Base-by-base conservation (phyloP, 2,797 vertebrate genomes). In the Poecilia gillii region DNA sequence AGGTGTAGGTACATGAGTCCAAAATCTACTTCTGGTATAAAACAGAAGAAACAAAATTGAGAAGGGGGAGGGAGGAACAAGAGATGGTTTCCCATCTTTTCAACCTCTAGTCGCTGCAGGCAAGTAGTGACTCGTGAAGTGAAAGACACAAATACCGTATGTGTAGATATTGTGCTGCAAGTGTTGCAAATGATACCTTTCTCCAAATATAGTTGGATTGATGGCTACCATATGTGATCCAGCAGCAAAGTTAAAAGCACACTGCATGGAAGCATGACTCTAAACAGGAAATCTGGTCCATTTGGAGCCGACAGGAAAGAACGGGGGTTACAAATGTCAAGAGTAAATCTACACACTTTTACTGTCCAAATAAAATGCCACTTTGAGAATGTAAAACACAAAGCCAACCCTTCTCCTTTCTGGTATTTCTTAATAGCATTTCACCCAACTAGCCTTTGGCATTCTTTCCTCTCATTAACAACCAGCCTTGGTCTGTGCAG, bases 381-480 rank as follows among this genome's bases (percentile, higher is more conserved):
- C 11, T 57, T 81, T 57, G 76, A 53, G 55, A 76, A 59, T 53
- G 80, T 74, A 28, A 83, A 81, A 78, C 55, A 66, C 68, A 18
- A 80, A 84, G 55, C 49, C 45, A 23, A 51, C 59, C 75, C 45
- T 66, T 77, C 62, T 18, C 25, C 28, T 81, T 46, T 73, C 71
- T 77, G 78, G 68, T 78, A 84, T 77, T 72, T 53, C 55, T 39
- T 79, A 59, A 73, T 78, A 31, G 28, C 12, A 31, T 59, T 82
- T 77, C 47, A 64, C 45, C 43, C 16, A 8, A 47, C 55, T 71
- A 49, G 64, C 39, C 12, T 7, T 74, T 81, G 46, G 39, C 77
- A 36, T 64, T 78, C 46, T 49, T 72, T 78, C 36, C 39, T 33
- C 55, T 45, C 78, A 83, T 89, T 87, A 90, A 89, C 77, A 88